Percentiles rank a stretch among this genome's conserved stretches.
These are phyloP conservation scores for Metridium senile DNA, from an alignment of 92 coral and sea anemone genomes.

Conservation along the genomic window DNA sequence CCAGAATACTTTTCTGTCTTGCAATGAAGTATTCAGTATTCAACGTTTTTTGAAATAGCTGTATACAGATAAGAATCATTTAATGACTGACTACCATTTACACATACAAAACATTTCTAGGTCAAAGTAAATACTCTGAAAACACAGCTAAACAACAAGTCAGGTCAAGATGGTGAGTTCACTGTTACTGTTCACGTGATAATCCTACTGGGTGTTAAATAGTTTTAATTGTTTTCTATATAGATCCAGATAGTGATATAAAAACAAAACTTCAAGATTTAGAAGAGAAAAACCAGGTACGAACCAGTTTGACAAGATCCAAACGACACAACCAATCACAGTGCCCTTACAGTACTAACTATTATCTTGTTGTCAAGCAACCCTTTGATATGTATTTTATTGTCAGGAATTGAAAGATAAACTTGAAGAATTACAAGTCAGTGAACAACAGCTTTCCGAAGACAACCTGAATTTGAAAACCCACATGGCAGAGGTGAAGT, in stretches of 20 bases:
- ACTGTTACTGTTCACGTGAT: neutral
- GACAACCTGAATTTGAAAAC: neutral
- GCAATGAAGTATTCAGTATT: too few species aligned
- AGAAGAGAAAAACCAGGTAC: conserved; percentile 12
- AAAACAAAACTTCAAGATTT: neutral
- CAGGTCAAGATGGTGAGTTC: neutral
- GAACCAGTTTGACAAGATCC: neutral
- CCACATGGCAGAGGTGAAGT: conserved; percentile 21
- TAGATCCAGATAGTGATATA: conserved; percentile 2
- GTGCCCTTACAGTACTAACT: too few species aligned
- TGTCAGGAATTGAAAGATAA: neutral
- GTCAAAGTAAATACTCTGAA: conserved; percentile 4
- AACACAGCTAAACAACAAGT: neutral
- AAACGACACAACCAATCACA: too few species aligned
- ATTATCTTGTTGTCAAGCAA: too few species aligned
- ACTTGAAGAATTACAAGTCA: neutral
- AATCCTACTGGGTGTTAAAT: too few species aligned
- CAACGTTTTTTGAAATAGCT: too few species aligned
- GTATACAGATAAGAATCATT: too few species aligned
- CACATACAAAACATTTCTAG: too few species aligned
- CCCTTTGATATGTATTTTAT: neutral
- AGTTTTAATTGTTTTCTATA: too few species aligned
- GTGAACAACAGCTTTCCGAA: neutral
- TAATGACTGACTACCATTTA: too few species aligned
- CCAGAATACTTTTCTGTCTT: too few species aligned